Evolutionary conservation across 2,113 vertebrate genomes (phyloP).

Genomic region (Erpornis zantholeuca): DNA sequence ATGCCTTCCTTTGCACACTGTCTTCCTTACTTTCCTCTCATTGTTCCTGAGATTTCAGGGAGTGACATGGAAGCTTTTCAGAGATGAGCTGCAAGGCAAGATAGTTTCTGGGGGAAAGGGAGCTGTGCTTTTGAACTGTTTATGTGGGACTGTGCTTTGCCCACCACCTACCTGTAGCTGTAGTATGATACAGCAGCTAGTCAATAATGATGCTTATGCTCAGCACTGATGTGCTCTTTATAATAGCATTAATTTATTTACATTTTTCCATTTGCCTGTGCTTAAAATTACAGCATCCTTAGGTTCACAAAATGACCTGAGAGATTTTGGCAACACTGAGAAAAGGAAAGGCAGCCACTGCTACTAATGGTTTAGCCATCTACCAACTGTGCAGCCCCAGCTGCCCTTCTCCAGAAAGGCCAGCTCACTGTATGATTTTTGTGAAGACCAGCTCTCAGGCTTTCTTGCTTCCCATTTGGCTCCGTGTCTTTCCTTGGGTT

Average conservation of each 20-base stretch:
- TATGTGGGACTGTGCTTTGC: background rate
- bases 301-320: background rate
- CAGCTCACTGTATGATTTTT: background rate
- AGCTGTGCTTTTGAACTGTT: background rate
- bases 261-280: background rate
- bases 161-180: background rate
- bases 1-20: background rate
- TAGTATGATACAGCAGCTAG: background rate
- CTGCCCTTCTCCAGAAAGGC: background rate
- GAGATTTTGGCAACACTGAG: background rate
- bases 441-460: background rate
- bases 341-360: background rate
- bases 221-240: background rate
- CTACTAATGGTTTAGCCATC: background rate
- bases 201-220: background rate
- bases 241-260: background rate
- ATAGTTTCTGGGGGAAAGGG: background rate
- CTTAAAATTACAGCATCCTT: background rate
- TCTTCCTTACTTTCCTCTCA: background rate
- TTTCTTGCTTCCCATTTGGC: background rate
- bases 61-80: background rate
- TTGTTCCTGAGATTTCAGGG: background rate
- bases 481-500: background rate
- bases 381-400: background rate
- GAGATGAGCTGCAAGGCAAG: background rate